A percentile compares a stretch with the other conserved stretches of the same genome.
These are phyloP conservation scores for Malurus melanocephalus DNA, from an alignment of 2,113 vertebrate genomes.

Conservation along the genomic window DNA sequence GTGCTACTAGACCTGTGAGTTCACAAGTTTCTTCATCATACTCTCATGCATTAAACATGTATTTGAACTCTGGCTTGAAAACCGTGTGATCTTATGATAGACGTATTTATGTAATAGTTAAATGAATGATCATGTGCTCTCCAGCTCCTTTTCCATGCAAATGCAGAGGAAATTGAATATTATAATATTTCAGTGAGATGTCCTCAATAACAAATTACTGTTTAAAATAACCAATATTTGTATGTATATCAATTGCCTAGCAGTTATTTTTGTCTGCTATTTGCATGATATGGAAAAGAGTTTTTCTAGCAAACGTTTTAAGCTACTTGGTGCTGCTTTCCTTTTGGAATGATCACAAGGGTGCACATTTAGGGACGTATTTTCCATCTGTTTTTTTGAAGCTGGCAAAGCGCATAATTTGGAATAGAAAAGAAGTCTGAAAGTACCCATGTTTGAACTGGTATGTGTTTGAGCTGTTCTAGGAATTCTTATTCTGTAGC, in stretches of 20 bases:
- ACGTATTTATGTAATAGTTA: constrained; percentile 59
- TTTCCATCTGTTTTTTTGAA: constrained; percentile 65
- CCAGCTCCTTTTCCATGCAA: constrained; percentile 59
- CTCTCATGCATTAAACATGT: constrained; percentile 70
- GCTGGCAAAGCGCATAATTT: constrained; percentile 58
- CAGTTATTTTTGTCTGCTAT: constrained; percentile 69
- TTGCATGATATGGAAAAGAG: constrained; percentile 64
- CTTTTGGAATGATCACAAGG: constrained; percentile 64
- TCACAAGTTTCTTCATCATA: constrained; percentile 65
- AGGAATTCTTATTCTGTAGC: constrained; percentile 27
- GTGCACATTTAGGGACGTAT: constrained; percentile 54
- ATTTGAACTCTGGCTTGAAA: constrained; percentile 53
- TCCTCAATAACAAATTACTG: constrained; percentile 64
- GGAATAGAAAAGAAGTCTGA: constrained; percentile 47
- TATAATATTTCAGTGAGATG: constrained; percentile 64
- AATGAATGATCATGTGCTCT: constrained; percentile 51
- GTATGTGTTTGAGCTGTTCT: constrained; percentile 29
- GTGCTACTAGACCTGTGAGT: constrained; percentile 58
- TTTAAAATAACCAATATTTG: constrained; percentile 70
- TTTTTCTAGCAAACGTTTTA: constrained; percentile 59
- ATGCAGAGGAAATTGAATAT: constrained; percentile 63
- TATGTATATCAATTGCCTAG: constrained; percentile 68
- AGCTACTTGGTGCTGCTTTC: constrained; percentile 61
- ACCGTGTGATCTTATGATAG: constrained; percentile 36
- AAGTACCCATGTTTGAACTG: constrained; percentile 41